phyloP scores from a whole-genome alignment of 2,888 invertebrate species.

The Dicyrtomina minuta region DNA sequence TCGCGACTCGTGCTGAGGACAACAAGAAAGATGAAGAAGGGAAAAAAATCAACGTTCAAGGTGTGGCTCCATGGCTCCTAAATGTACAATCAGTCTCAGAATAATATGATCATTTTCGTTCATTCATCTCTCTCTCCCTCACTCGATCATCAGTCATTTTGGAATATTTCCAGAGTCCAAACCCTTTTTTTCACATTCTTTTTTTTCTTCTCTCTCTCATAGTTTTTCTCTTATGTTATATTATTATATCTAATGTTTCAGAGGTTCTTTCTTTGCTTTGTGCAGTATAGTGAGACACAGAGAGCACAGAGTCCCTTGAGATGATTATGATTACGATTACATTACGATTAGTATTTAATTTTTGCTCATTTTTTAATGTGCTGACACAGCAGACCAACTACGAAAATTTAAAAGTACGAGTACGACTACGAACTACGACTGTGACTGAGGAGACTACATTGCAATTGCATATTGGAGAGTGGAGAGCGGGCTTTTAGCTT shows the following conservation, averaged over 20 bases:
- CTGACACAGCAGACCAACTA: too few species aligned
- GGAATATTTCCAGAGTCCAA: slow-evolving; percentile 21
- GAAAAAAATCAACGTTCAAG: slow-evolving; percentile 22
- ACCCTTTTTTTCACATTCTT: neutral
- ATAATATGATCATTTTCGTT: slow-evolving; percentile 35
- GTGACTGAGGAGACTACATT: too few species aligned
- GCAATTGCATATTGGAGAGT: too few species aligned
- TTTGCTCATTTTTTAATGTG: too few species aligned
- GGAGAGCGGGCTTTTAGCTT: too few species aligned
- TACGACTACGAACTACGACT: too few species aligned
- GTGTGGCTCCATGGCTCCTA: slow-evolving; percentile 21
- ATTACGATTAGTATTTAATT: too few species aligned
- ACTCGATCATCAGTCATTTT: slow-evolving; percentile 5
- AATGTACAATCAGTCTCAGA: slow-evolving; percentile 25
- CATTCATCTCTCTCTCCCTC: slow-evolving; percentile 24
- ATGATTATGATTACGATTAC: too few species aligned
- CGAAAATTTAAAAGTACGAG: too few species aligned
- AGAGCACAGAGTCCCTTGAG: too few species aligned
- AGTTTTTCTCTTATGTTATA: neutral
- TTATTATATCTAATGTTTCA: neutral
- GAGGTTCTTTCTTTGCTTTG: neutral
- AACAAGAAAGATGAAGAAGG: slow-evolving; percentile 33
- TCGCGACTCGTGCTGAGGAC: slow-evolving; percentile 39
- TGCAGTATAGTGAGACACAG: too few species aligned
- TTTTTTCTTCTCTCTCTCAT: slow-evolving; percentile 1